Base-by-base conservation (phyloP, 2,888 invertebrate species). In the Trachelus stipa region DNA sequence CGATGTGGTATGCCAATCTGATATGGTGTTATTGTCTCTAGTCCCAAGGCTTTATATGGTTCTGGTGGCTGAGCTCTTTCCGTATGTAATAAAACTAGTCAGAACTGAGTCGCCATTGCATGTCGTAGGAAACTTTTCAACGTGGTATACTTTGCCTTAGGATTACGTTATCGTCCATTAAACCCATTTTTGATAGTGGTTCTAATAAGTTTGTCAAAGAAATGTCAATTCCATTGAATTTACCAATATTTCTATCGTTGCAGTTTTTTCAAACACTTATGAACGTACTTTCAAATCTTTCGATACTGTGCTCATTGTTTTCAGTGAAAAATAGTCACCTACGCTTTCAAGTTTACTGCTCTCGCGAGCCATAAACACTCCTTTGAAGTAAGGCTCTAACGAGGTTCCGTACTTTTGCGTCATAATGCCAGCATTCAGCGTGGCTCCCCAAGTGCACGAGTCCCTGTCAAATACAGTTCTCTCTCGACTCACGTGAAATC, bases 11-110 rank as follows among this genome's bases (percentile, higher is more conserved):
- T 80, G 82, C 78, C 81, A 76, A 86, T 85, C 86, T 81, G 88
- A 87, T 87, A 86, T 83, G 80, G 79, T 76, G 77, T 84, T 79
- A 87, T 86, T 85, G 85, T 87, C 85, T 85, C 80, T 79, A 68
- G 15, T 79, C 37, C 35, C 37, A 34, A 37, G 74, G 74, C 74
- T 74, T 74, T 74, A 74, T 74, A 74, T 74, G 74, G 74, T 34
- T 74, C 74, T 74, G 30, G 23, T 35, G 74, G 74, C 78, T 78
- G 56, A 74, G 69, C 75, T 80, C 40, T 81, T 81, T 81, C 79
- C 73, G 33, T 12, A 75, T 71, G 73, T 73, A 82, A 79, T 80
- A 79, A 78, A 74, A 81, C 23, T 23, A 71, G 71, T 34, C 56
- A 23, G 23, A 56, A 56, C 56, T 9, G 56, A 56, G 23, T 56